These are phyloP conservation scores for Oncorhynchus mykiss DNA, from an alignment of 2,113 vertebrate species.

Conservation along the genomic window DNA sequence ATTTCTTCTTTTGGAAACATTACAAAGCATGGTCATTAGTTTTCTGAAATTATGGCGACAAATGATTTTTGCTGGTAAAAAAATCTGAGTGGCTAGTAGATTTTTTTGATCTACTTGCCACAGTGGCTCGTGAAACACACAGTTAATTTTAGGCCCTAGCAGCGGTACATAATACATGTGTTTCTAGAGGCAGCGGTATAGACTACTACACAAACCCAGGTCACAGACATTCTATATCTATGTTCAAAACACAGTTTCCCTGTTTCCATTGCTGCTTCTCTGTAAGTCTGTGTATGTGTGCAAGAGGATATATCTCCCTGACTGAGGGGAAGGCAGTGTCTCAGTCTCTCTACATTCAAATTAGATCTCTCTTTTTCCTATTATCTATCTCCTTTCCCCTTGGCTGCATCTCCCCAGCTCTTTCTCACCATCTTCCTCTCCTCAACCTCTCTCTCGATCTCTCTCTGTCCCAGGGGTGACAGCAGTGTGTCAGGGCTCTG, in stretches of 20 bases:
- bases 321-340: too few species aligned
- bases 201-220: slow-evolving; percentile 68
- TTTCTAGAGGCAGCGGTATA: too few species aligned
- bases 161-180: too few species aligned
- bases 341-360: not conserved
- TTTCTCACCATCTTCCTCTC: not conserved
- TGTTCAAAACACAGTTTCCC: slow-evolving; percentile 43
- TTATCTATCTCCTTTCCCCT: not conserved
- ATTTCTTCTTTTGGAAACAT: too few species aligned
- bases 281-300: slow-evolving; percentile 31
- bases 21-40: too few species aligned
- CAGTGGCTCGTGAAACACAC: too few species aligned
- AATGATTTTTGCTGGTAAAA: too few species aligned
- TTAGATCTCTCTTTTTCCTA: not conserved
- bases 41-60: too few species aligned
- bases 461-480: not conserved
- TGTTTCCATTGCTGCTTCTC: slow-evolving; percentile 50
- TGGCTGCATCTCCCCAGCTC: not conserved
- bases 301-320: not conserved
- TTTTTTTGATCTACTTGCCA: too few species aligned
- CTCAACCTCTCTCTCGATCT: not conserved
- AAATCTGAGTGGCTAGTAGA: too few species aligned
- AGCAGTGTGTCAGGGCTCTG: slow-evolving; percentile 69
- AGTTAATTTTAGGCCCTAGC: too few species aligned
- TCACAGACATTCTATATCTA: slow-evolving; percentile 61